These are phyloP conservation scores for Sialis fuliginosa DNA, from an alignment of 2,888 invertebrate species.

Conservation along the genomic window DNA sequence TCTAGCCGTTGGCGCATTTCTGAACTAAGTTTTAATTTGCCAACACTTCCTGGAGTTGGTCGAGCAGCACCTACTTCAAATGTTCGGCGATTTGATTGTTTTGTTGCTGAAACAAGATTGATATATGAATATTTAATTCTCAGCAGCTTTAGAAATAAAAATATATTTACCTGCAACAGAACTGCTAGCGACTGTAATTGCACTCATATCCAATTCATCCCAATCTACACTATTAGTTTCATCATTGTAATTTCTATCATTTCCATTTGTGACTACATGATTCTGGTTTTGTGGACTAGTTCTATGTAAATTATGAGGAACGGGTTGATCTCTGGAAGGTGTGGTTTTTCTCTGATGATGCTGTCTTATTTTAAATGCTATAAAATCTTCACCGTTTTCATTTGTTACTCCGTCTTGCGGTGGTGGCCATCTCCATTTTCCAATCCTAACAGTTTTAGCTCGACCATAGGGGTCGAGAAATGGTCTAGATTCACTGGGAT, in stretches of 20 bases:
- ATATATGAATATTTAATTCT: too few relatives aligned
- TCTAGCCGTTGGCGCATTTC: conserved; percentile 84
- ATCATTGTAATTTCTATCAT: not conserved
- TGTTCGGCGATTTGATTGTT: conserved; percentile 26
- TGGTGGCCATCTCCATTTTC: conserved; percentile 94
- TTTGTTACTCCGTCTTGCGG: conserved; percentile 48
- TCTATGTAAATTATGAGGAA: not conserved
- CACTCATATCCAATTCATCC: conserved; percentile 6
- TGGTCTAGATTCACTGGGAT: conserved; percentile 64
- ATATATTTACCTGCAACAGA: conserved; percentile 1
- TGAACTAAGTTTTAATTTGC: conserved; percentile 75
- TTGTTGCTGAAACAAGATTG: not conserved
- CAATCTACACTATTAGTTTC: conserved; percentile 5
- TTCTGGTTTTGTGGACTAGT: conserved; percentile 1
- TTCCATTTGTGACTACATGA: not conserved
- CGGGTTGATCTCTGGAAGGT: conserved; percentile 32
- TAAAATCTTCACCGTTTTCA: conserved; percentile 60
- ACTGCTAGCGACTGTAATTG: not conserved
- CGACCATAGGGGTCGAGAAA: conserved; percentile 83
- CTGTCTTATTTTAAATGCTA: conserved; percentile 77
- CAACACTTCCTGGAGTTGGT: conserved; percentile 74
- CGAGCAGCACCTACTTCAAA: conserved; percentile 69
- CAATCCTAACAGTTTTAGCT: conserved; percentile 87
- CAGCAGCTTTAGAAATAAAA: not conserved
- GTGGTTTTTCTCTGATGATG: conserved; percentile 60